Evolutionary conservation across 1,140 invertebrate species (phyloP), one percentile per base, ranked within the genome.

Genomic region (Lepidurus arcticus): DNA sequence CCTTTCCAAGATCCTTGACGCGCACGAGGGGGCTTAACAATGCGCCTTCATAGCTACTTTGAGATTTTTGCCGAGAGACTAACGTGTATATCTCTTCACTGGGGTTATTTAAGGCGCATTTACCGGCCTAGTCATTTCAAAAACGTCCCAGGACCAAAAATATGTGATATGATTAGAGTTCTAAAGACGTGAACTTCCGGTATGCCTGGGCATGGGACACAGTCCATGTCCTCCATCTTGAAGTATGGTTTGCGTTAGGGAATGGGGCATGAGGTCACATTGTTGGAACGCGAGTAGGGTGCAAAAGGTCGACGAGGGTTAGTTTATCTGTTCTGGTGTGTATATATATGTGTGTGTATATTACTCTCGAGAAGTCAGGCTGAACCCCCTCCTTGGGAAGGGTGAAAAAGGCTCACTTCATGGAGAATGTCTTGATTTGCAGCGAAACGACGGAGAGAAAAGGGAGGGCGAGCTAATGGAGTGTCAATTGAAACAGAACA

Each of bases 131-230:
- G 21, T 7, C 21, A 65, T 65, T 21, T 65, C 45, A 65, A 65
- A 65, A 65, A 65, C 53, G 16, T 13, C 13, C 16, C 9, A 65
- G 7, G 21, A 65, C 53, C 53, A 13, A 65, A 34, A 65, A 13
- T 65, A 65, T 65, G 53, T 16, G 45, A 47, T 16, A 65, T 65
- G 53, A 65, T 65, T 11, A n/a, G 53, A 65, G 53, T 21, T 16
- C 16, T n/a, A 65, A 65, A 65, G 53, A 65, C 53, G 21, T 65
- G 53, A 65, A 65, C 53, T 65, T 65, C 53, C 53, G 53, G 53
- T 65, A 65, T 65, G 53, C 13, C 16, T 13, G 21, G 8, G 53
- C 16, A 65, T 11, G n/a, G 8, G 8, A 7, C 13, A 65, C 6
- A 65, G 53, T 65, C 53, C 53, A n/a, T 65, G 53, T 65, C 53